Percentiles rank a stretch among this genome's conserved stretches.
These are phyloP conservation scores for Beris chalybata DNA, from an alignment of 2,888 invertebrate genomes.

Conservation along the genomic window DNA sequence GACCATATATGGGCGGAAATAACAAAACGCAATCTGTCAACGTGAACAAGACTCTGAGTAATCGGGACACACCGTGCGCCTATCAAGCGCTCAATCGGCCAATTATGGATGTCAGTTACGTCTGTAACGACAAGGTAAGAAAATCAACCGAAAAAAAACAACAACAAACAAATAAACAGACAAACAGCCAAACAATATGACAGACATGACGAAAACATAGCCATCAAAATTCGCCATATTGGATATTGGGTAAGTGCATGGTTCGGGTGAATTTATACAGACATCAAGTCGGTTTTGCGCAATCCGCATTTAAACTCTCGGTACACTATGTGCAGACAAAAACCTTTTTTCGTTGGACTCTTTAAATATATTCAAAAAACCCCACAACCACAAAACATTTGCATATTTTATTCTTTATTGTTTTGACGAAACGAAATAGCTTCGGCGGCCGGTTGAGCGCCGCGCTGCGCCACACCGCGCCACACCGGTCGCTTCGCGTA, in stretches of 20 bases:
- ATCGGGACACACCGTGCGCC: conserved; percentile 29
- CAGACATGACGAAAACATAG: neutral
- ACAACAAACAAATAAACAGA: conserved; percentile 2
- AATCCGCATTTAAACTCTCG: conserved; percentile 14
- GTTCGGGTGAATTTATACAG: conserved; percentile 14
- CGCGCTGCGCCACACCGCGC: neutral
- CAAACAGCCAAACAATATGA: conserved; percentile 4
- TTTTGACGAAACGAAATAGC: neutral
- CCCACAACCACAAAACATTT: conserved; percentile 11
- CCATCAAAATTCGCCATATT: neutral
- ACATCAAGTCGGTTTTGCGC: conserved; percentile 18
- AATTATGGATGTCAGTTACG: conserved; percentile 28
- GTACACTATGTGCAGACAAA: neutral
- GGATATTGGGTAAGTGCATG: conserved; percentile 4
- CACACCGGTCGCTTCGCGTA: neutral
- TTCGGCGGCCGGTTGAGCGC: neutral
- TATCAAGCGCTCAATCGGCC: conserved; percentile 28
- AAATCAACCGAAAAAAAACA: neutral
- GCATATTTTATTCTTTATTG: conserved; percentile 25
- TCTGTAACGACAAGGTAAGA: neutral
- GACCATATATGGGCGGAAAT: conserved; percentile 16
- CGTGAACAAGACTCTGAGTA: conserved; percentile 32
- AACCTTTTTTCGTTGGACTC: too few relatives aligned
- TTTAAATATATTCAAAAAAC: conserved; percentile 6
- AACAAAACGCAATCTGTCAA: conserved; percentile 28